phyloP scores from a whole-genome alignment of 2,888 invertebrate species.

The Pinctada fucata region DNA sequence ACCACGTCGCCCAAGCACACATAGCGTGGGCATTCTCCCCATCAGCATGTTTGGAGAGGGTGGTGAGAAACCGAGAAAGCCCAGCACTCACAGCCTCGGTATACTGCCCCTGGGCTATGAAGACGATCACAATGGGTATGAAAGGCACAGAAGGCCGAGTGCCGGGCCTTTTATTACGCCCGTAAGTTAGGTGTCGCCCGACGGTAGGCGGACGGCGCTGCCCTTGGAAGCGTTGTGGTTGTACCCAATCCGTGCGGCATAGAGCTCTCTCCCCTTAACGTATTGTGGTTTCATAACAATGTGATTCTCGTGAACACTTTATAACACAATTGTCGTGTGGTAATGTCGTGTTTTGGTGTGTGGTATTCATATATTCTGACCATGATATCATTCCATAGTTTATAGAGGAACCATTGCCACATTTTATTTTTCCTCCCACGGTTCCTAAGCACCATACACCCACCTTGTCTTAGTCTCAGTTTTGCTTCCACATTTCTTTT shows the following conservation, averaged over 20 bases:
- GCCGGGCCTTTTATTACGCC: slow-evolving; percentile 70
- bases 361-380: no score
- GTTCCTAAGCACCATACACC: no score
- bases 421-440: no score
- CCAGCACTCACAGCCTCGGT: slow-evolving; percentile 72
- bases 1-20: slow-evolving; percentile 62
- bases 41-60: slow-evolving; percentile 69
- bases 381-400: no score
- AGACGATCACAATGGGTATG: slow-evolving; percentile 54
- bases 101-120: slow-evolving; percentile 64
- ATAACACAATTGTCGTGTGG: no score
- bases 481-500: no score
- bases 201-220: neutral
- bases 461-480: no score
- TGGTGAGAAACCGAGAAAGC: slow-evolving; percentile 64
- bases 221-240: neutral
- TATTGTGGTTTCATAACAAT: neutral
- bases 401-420: no score
- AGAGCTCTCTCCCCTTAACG: neutral
- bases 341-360: no score
- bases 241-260: neutral
- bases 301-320: neutral
- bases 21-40: slow-evolving; percentile 68
- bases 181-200: slow-evolving; percentile 54
- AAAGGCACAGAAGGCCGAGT: slow-evolving; percentile 59